phyloP scores from a whole-genome alignment of 2,797 vertebrate genomes.

The Neopelma chrysocephalum region DNA sequence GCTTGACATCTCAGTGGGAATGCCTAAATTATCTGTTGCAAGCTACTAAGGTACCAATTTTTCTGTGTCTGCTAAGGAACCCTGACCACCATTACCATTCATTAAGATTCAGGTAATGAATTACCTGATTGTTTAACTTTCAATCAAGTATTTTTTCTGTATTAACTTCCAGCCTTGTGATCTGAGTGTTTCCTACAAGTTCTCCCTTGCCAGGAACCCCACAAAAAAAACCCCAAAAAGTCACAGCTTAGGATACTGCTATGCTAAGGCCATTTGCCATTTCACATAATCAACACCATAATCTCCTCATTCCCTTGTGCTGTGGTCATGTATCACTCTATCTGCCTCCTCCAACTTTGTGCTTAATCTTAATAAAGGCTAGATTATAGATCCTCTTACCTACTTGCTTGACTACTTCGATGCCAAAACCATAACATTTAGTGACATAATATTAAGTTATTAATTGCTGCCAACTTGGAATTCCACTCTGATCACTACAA shows the following conservation, averaged over 20 bases:
- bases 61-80: not conserved
- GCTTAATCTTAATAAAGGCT: slow-evolving; percentile 13
- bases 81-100: not conserved
- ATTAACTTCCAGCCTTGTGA: not conserved
- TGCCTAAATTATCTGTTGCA: not conserved
- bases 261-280: not conserved
- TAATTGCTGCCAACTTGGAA: slow-evolving; percentile 48
- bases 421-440: not conserved
- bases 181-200: not conserved
- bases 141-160: not conserved
- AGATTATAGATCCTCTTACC: not conserved
- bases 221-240: not conserved
- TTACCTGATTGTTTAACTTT: not conserved
- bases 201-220: not conserved
- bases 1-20: not conserved
- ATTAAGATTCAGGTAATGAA: not conserved
- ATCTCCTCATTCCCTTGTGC: not conserved
- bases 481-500: slow-evolving; percentile 28
- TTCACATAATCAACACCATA: not conserved
- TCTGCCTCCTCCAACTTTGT: not conserved
- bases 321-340: not conserved
- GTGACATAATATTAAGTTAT: not conserved
- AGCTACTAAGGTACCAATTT: not conserved
- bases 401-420: not conserved
- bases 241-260: not conserved